phyloP scores from a whole-genome alignment of 2,113 vertebrate genomes.

The Mellivora capensis region DNA sequence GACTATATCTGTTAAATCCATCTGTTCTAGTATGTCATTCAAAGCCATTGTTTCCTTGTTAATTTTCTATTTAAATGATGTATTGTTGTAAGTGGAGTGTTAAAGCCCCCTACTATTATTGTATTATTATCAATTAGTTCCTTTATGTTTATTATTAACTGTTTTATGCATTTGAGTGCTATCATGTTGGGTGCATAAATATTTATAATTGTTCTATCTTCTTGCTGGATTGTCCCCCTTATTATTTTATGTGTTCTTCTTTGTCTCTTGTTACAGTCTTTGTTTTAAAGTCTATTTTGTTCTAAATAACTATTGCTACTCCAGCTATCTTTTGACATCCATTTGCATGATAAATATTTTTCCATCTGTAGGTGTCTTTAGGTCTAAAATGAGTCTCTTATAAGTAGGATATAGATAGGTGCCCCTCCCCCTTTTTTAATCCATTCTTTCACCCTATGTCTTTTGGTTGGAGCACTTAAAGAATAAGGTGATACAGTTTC shows the following conservation, averaged over 20 bases:
- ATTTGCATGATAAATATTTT: not conserved
- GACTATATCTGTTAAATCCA: too few species aligned
- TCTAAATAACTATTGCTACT: not conserved
- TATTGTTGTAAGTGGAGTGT: too few species aligned
- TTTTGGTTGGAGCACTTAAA: not conserved
- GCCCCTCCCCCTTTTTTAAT: too few species aligned
- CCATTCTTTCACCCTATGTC: not conserved
- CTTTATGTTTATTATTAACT: not conserved
- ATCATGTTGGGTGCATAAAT: not conserved
- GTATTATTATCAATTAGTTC: not conserved
- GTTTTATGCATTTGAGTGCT: not conserved
- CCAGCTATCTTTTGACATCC: not conserved
- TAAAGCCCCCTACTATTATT: too few species aligned
- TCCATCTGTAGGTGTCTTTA: not conserved
- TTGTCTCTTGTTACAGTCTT: not conserved
- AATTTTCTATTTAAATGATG: too few species aligned
- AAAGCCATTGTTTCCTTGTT: too few species aligned
- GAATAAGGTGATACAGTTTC: not conserved
- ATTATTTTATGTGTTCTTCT: not conserved
- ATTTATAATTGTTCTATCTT: not conserved
- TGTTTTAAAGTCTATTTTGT: not conserved
- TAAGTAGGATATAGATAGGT: not conserved
- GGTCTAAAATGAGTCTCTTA: not conserved
- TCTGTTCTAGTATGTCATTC: too few species aligned
- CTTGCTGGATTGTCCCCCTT: not conserved